Conservation (phyloP, 2,113 vertebrate species). For the Eulemur macaco region DNA sequence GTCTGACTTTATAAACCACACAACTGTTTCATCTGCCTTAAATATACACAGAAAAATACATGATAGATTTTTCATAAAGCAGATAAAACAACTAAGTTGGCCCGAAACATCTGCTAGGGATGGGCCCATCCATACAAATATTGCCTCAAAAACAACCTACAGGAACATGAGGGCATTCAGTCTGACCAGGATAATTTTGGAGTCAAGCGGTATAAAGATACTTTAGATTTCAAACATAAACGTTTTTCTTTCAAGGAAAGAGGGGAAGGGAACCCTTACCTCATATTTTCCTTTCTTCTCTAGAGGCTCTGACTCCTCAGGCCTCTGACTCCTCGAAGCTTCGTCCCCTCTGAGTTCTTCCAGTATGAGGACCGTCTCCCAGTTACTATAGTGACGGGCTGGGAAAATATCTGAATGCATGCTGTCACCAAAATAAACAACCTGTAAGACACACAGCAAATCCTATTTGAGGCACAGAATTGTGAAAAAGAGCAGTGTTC, state of each 20-base stretch:
- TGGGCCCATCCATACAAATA: neutral
- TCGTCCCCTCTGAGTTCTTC: constrained; percentile 94
- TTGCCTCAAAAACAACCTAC: neutral
- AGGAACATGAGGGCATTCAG: neutral
- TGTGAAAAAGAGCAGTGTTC: neutral
- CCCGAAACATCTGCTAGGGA: neutral
- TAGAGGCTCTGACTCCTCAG: constrained; percentile 87
- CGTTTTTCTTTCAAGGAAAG: constrained; percentile 43
- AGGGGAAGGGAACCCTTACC: constrained; percentile 83
- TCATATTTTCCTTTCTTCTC: constrained; percentile 96
- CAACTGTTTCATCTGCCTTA: neutral
- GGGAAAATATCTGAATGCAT: constrained; percentile 98
- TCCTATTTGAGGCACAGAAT: neutral
- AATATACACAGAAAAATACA: neutral
- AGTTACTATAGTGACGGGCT: constrained; percentile 92
- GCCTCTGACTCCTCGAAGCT: constrained; percentile 44
- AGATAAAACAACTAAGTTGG: neutral
- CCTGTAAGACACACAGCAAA: constrained; percentile 82
- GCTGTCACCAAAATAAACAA: constrained; percentile 97
- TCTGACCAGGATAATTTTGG: neutral
- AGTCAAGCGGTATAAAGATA: neutral
- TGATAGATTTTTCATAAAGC: neutral
- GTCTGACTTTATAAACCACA: neutral
- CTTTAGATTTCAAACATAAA: neutral
- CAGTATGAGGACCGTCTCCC: constrained; percentile 96